phyloP scores from a whole-genome alignment of 2,888 invertebrate genomes.

The Cephus runcator region DNA sequence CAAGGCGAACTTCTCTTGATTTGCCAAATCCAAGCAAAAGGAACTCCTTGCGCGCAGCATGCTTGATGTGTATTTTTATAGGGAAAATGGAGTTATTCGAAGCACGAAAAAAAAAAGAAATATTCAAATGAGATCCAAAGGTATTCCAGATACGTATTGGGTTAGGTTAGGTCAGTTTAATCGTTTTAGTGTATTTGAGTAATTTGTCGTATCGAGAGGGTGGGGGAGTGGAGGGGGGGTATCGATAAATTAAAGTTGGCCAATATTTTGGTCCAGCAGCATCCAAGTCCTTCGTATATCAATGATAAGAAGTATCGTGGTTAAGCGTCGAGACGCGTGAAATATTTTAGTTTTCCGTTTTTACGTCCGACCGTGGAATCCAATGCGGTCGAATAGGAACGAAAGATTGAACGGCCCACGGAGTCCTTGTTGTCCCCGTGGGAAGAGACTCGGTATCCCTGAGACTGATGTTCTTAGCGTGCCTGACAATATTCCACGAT shows the following conservation, averaged over 20 bases:
- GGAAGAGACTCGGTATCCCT: not conserved
- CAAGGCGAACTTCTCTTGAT: slow-evolving; percentile 11
- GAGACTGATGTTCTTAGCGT: not conserved
- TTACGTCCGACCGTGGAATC: not conserved
- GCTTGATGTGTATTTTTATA: too few relatives aligned
- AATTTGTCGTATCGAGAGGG: not conserved
- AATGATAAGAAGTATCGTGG: not conserved
- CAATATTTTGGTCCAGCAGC: not conserved
- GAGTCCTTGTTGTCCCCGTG: not conserved
- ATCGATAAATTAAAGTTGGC: too few relatives aligned
- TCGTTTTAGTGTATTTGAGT: not conserved
- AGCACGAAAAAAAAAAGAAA: not conserved
- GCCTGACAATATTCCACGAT: not conserved
- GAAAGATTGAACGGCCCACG: not conserved
- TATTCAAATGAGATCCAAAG: not conserved
- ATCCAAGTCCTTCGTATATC: not conserved
- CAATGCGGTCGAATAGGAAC: not conserved
- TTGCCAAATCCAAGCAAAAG: not conserved
- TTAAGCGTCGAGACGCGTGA: too few relatives aligned
- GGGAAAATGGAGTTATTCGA: not conserved
- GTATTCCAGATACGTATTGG: not conserved
- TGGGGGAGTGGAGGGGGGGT: rapidly evolving
- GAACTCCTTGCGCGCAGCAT: not conserved
- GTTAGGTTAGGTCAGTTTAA: not conserved
- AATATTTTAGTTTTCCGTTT: not conserved